Percentiles rank a stretch among this genome's conserved stretches.
These are phyloP conservation scores for Chromoteleia sp. DNA, from an alignment of 2,888 invertebrate species.

Conservation along the genomic window DNA sequence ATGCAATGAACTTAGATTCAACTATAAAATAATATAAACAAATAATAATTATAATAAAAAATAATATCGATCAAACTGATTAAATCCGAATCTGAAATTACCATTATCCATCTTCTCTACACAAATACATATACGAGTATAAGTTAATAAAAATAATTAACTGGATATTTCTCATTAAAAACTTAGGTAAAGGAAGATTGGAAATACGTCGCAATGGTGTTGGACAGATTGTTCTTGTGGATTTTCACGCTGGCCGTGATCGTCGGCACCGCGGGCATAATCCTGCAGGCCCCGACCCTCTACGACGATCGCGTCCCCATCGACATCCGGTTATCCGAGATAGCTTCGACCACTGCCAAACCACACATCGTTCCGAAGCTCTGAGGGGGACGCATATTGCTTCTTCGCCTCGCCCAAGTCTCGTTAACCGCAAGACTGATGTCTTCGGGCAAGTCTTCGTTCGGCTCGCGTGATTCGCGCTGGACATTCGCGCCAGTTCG, in stretches of 20 bases:
- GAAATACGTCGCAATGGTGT: slow-evolving; percentile 98
- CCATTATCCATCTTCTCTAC: too few species aligned
- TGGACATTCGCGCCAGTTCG: slow-evolving; percentile 7
- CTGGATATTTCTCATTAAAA: slow-evolving; percentile 86
- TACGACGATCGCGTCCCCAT: slow-evolving; percentile 94
- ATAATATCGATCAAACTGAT: too few species aligned
- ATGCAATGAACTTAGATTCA: too few species aligned
- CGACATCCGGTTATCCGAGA: slow-evolving; percentile 94
- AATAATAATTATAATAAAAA: too few species aligned
- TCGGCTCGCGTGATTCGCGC: not conserved
- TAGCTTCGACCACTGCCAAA: slow-evolving; percentile 95
- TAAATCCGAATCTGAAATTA: too few species aligned
- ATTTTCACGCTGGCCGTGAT: slow-evolving; percentile 96
- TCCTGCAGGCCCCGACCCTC: slow-evolving; percentile 94
- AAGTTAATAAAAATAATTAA: too few species aligned
- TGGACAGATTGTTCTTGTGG: slow-evolving; percentile 96
- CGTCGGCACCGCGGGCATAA: slow-evolving; percentile 95
- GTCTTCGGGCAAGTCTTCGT: slow-evolving; percentile 40
- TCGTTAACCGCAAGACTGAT: slow-evolving; percentile 52
- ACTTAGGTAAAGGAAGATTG: slow-evolving; percentile 95
- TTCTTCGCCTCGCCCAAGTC: slow-evolving; percentile 50
- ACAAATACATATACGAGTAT: too few species aligned
- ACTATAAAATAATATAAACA: too few species aligned
- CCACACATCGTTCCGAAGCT: slow-evolving; percentile 87
- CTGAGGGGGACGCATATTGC: slow-evolving; percentile 76